Percentiles rank a stretch among this genome's conserved stretches.
These are phyloP conservation scores for Diabrotica balteata DNA, from an alignment of 2,888 invertebrate species.

Conservation along the genomic window DNA sequence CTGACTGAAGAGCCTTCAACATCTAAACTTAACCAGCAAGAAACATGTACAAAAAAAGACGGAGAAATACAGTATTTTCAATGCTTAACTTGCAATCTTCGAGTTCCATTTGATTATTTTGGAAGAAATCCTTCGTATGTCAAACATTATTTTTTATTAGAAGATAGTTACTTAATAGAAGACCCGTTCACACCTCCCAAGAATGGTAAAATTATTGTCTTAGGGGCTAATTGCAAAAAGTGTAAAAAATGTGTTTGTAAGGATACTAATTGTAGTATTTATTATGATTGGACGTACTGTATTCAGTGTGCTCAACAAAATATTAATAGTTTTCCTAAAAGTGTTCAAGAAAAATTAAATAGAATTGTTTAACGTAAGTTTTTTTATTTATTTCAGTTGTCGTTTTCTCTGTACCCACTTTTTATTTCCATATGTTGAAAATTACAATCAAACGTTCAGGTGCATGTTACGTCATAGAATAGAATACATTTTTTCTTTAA, in stretches of 20 bases:
- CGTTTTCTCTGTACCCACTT: too few species aligned
- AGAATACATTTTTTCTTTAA: too few species aligned
- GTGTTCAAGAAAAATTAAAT: conserved; percentile 71
- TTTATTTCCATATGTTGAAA: too few species aligned
- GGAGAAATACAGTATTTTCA: conserved; percentile 61
- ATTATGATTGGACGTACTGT: conserved; percentile 79
- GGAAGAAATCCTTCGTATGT: conserved; percentile 79
- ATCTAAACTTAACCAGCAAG: conserved; percentile 6
- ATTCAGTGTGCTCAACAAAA: conserved; percentile 70
- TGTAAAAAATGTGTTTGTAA: conserved; percentile 78
- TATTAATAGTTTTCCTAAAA: conserved; percentile 70
- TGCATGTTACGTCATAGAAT: too few species aligned
- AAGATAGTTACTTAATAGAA: conserved; percentile 81
- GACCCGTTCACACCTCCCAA: conserved; percentile 83
- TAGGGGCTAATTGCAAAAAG: conserved; percentile 77
- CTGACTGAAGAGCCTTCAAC: conserved; percentile 4
- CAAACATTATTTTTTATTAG: conserved; percentile 70
- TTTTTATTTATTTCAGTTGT: not conserved
- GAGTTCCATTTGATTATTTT: conserved; percentile 78
- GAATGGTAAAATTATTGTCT: conserved; percentile 76
- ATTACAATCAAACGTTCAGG: too few species aligned
- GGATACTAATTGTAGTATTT: conserved; percentile 78
- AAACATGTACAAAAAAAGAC: conserved; percentile 13
- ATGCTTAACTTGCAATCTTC: conserved; percentile 71
- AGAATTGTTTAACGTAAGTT: conserved; percentile 48